phyloP scores from a whole-genome alignment of 2,888 invertebrate genomes.

The Amphimallon solstitiale region DNA sequence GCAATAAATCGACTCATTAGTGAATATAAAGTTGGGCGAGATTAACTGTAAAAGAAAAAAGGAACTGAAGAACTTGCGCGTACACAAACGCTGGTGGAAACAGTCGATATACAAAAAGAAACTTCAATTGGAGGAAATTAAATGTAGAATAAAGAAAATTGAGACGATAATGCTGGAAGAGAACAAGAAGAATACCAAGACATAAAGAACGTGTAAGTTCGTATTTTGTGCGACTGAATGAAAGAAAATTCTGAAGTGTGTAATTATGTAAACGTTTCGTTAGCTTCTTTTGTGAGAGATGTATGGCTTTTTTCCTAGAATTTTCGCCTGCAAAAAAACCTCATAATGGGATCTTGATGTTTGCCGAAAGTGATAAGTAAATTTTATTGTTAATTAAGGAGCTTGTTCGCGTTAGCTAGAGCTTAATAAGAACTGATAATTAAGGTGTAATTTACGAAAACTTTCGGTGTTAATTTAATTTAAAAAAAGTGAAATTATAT shows the following conservation, averaged over 20 bases:
- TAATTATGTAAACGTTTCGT: slow-evolving; percentile 23
- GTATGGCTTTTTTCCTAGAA: slow-evolving; percentile 23
- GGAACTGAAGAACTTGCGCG: too few relatives aligned
- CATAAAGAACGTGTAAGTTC: slow-evolving; percentile 14
- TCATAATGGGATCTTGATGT: slow-evolving; percentile 6
- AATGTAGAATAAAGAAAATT: slow-evolving; percentile 1
- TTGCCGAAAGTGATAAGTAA: slow-evolving; percentile 16
- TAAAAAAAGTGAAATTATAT: too few relatives aligned
- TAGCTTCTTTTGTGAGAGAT: slow-evolving; percentile 17
- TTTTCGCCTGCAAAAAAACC: slow-evolving; percentile 9
- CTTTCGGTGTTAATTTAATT: too few relatives aligned
- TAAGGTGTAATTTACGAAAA: too few relatives aligned
- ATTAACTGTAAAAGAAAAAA: slow-evolving; percentile 20
- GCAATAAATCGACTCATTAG: slow-evolving; percentile 34
- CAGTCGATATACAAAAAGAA: background rate
- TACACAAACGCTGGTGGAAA: too few relatives aligned
- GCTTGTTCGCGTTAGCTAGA: background rate
- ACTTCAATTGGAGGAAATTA: slow-evolving; percentile 20
- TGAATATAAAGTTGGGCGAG: slow-evolving; percentile 22
- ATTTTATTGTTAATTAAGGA: slow-evolving; percentile 15
- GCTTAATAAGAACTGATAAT: background rate
- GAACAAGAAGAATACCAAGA: slow-evolving; percentile 1
- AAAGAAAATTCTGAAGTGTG: slow-evolving; percentile 21
- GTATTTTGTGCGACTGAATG: slow-evolving; percentile 12
- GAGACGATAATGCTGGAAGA: background rate